A percentile compares a stretch with the other conserved stretches of the same genome.
Conservation (phyloP, 2,113 vertebrate genomes). For the Callipepla californica region DNA sequence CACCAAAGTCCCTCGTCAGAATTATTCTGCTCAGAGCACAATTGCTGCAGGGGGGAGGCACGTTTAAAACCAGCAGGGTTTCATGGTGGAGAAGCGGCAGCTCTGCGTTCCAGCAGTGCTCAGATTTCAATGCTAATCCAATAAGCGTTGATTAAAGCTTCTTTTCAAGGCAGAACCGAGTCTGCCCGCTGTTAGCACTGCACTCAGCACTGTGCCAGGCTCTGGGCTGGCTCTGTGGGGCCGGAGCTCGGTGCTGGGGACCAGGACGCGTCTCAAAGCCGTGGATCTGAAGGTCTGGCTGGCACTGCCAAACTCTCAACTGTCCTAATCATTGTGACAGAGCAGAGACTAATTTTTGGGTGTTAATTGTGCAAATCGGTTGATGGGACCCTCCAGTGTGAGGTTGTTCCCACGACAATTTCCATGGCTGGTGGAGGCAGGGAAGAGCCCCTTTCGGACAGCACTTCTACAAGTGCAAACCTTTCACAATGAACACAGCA, state of each 20-base stretch:
- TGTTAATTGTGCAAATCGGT: slow-evolving; percentile 5
- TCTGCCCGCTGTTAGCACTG: neutral
- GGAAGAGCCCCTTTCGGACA: slow-evolving; percentile 2
- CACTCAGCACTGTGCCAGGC: neutral
- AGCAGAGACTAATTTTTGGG: neutral
- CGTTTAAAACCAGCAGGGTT: neutral
- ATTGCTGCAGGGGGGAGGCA: neutral
- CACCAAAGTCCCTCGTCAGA: neutral
- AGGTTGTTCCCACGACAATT: neutral
- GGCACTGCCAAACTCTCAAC: neutral
- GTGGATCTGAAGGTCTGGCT: neutral
- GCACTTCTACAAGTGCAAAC: neutral
- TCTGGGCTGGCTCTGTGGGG: neutral
- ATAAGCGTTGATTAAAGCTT: neutral
- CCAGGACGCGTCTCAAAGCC: neutral
- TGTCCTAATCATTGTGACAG: neutral
- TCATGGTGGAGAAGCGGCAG: neutral
- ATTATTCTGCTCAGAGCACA: neutral
- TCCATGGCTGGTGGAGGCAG: neutral
- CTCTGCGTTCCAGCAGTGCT: neutral
- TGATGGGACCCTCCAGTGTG: neutral
- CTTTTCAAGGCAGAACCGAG: slow-evolving; percentile 1
- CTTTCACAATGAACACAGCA: neutral
- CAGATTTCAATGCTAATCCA: neutral
- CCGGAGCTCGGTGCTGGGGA: rapidly evolving